phyloP scores from a whole-genome alignment of 2,113 vertebrate genomes.

The Neolamprologus toae region DNA sequence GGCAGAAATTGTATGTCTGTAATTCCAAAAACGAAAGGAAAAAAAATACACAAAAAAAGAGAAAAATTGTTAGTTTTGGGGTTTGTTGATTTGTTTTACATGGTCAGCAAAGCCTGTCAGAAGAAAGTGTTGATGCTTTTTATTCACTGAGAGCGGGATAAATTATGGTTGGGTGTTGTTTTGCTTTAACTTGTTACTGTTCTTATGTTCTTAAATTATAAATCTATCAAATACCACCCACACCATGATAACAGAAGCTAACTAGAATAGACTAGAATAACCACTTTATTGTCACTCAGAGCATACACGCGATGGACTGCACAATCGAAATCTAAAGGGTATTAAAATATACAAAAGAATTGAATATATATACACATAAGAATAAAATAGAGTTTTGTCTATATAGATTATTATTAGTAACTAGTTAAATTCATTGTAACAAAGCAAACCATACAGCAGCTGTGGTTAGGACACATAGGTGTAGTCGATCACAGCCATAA shows the following conservation, averaged over 20 bases:
- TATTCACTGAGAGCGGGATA: not conserved
- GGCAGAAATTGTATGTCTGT: not conserved
- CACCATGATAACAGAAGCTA: not conserved
- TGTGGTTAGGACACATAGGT: not conserved
- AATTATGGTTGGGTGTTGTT: not conserved
- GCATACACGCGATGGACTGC: rapidly evolving
- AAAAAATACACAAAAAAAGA: not conserved
- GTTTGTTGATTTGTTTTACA: not conserved
- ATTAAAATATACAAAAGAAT: not conserved
- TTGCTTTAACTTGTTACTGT: not conserved
- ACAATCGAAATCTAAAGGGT: not conserved
- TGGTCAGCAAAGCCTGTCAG: not conserved
- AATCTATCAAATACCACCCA: not conserved
- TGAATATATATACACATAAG: not conserved
- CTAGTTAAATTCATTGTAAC: not conserved
- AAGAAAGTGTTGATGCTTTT: not conserved
- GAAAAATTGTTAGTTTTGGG: not conserved
- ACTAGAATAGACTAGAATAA: not conserved
- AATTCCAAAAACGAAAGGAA: rapidly evolving
- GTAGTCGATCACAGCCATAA: not conserved
- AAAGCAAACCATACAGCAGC: not conserved
- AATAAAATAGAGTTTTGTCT: not conserved
- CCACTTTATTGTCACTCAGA: not conserved
- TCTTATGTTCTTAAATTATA: not conserved
- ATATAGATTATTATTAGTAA: not conserved